Evolutionary conservation across 2,888 invertebrate species (phyloP), one percentile per base, ranked within the genome.

Genomic region (Macaria liturata): DNA sequence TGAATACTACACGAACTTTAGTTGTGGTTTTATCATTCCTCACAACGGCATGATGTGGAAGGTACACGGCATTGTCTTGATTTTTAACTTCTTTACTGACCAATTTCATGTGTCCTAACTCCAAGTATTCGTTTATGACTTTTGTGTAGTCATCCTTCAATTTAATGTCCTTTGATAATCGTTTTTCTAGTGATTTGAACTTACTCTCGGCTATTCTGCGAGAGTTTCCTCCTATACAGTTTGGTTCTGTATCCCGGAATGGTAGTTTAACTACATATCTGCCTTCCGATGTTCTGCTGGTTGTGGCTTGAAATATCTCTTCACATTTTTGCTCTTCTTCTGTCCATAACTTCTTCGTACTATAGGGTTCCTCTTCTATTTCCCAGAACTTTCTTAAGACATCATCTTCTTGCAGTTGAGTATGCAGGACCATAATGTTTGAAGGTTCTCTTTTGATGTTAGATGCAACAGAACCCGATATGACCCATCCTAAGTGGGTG

Each of bases 1-100:
- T 49, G 50, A 67, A 72, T 0, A 72, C 69, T 0, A 70, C 62
- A 3, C 76, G 50, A 4, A 61, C 47, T 37, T 70, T 68, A 0
- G 70, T 62, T 4, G 71, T 67, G 9, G 66, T 63, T 40, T 66
- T 71, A 5, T 71, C 71, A 4, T 63, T 49, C 9, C 65, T 57
- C 3, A 74, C 31, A 0, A 78, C 70, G 0, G 72, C 65, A 47
- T 73, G 71, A 56, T 76, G 74, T 1, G 75, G 73, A 58, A 74
- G 48, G 54, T 74, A 72, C 0, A 70, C 64, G 8, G 51, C 46
- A 0, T 61, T 46, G 43, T n/a, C 9, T 9, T 54, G 66, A 4
- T 58, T 34, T 39, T 48, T 49, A 55, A 70, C 61, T n/a, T 60
- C 44, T 46, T 52, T 46, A 32, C 66, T 61, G 46, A 70, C 59